phyloP scores from a whole-genome alignment of 2,113 vertebrate genomes.

The Centropus unirufus region DNA sequence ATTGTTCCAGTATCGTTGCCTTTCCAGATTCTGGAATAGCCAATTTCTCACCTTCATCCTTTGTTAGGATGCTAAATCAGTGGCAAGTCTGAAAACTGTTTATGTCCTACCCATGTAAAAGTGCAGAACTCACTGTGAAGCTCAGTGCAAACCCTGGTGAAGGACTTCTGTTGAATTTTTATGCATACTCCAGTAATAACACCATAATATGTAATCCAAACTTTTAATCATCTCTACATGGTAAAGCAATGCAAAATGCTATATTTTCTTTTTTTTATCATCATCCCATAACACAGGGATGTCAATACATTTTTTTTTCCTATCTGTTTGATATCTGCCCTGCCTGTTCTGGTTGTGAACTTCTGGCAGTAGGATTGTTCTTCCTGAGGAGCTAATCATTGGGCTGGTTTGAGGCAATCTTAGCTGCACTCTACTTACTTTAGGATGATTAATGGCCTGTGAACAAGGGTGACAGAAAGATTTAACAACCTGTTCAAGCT shows the following conservation, averaged over 20 bases:
- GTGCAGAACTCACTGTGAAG: background rate
- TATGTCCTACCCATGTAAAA: background rate
- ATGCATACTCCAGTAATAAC: background rate
- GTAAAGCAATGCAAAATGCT: background rate
- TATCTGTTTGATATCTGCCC: background rate
- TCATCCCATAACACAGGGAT: background rate
- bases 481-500: background rate
- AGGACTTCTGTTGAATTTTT: background rate
- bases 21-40: background rate
- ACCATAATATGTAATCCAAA: background rate
- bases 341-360: background rate
- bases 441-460: background rate
- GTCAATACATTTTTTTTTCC: background rate
- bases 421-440: background rate
- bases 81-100: background rate
- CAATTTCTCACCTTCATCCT: background rate
- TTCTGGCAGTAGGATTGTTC: background rate
- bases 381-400: background rate
- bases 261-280: background rate
- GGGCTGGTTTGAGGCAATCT: background rate
- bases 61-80: background rate
- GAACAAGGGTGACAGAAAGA: background rate
- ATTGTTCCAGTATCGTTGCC: background rate
- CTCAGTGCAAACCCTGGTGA: background rate
- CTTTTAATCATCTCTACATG: background rate